Evolutionary conservation across 2,888 invertebrate genomes (phyloP), one percentile per base, ranked within the genome.

Genomic region (Drosophila macrospina): DNA sequence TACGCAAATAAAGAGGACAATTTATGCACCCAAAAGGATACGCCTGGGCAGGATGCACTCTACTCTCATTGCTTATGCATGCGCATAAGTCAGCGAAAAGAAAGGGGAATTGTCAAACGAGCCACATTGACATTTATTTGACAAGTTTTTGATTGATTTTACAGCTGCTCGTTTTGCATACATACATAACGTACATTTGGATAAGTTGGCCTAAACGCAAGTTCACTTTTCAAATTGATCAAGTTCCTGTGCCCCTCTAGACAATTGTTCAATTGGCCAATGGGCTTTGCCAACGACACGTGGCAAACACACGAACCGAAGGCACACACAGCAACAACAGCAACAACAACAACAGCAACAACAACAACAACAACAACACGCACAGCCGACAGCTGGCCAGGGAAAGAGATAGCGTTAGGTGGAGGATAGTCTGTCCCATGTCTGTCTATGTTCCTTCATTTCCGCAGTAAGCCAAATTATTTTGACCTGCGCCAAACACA

Each of bases 131-230:
- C 89, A 79, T 90, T 90, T 89, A 90, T 89, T 89, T 90, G 89
- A 89, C 90, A 89, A 89, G 76, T 77, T 85, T 87, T 83, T 86
- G 89, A 89, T 87, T 90, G 89, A 90, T 90, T 90, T 86, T 89
- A 89, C 89, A 89, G 88, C 90, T 89, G 89, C 80, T 67, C 51
- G 4, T 28, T 47, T 61, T 71, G 80, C 78, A 68, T 68, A 48
- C 28, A n/a, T 8, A 11, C 15, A 28, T 11, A 32, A n/a, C n/a
- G 11, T n/a, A 0, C 45, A 48, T 34, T 48, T 24, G 34, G 11
- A 16, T 32, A 39, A 41, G 13, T 34, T 56, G 64, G 59, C 71
- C 82, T 77, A 83, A 88, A 76, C 82, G 72, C 69, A 78, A 86
- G 84, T 86, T 83, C 68, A 77, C 69, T 74, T 86, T 80, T 86